Conservation (phyloP, 2,113 vertebrate species). For the Antechinus flavipes region DNA sequence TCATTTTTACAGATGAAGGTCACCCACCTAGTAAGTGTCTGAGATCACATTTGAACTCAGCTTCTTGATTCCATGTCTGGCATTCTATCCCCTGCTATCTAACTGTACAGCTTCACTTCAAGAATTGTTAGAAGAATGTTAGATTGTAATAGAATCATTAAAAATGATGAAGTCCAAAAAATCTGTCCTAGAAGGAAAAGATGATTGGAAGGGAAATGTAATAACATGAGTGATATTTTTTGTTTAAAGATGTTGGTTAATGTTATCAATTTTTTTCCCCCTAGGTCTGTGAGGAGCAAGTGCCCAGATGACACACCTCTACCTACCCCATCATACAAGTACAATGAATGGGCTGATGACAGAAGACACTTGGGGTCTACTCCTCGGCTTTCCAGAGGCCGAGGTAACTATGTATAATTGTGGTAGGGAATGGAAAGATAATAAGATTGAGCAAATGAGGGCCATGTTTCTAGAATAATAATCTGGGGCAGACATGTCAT, state of each 20-base stretch:
- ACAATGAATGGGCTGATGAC: constrained; percentile 98
- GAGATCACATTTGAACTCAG: background rate
- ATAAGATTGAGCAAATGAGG: background rate
- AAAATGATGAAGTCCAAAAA: background rate
- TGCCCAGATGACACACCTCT: constrained; percentile 93
- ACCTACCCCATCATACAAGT: constrained; percentile 97
- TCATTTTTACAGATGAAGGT: background rate
- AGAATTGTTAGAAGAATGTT: background rate
- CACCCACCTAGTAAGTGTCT: background rate
- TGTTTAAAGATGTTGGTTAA: background rate
- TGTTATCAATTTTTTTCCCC: background rate
- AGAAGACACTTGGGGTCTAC: constrained; percentile 93
- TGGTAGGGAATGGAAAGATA: background rate
- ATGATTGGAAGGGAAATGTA: background rate
- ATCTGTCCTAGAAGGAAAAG: background rate
- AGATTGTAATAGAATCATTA: background rate
- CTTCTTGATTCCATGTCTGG: background rate
- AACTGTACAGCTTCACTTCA: background rate
- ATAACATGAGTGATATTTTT: background rate
- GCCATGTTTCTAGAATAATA: background rate
- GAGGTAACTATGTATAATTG: constrained; percentile 85
- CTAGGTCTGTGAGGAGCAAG: constrained; percentile 91
- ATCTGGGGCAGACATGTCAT: background rate
- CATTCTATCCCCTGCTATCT: background rate
- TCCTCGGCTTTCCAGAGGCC: constrained; percentile 94